These are phyloP conservation scores for Bucorvus abyssinicus DNA, from an alignment of 2,797 vertebrate species.

Conservation along the genomic window DNA sequence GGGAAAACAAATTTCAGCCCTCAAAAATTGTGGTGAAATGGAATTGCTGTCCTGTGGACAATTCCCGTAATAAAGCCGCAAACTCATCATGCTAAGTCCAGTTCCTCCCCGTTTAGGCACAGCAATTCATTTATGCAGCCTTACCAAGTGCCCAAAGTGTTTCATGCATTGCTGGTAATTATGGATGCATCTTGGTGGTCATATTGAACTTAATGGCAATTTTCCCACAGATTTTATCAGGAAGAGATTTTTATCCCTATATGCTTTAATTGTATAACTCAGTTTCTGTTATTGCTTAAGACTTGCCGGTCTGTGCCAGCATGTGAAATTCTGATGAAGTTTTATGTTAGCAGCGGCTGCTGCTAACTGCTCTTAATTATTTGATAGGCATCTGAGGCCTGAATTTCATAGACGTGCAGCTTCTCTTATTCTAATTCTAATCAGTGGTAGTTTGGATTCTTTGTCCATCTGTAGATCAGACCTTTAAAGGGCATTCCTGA, in stretches of 20 bases:
- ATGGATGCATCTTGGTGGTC: slow-evolving; percentile 36
- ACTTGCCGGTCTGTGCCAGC: slow-evolving; percentile 35
- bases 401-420: slow-evolving; percentile 42
- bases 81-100: not conserved
- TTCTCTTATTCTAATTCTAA: slow-evolving; percentile 35
- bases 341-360: not conserved
- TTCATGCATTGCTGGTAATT: slow-evolving; percentile 31
- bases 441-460: slow-evolving; percentile 42
- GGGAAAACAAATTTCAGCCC: not conserved
- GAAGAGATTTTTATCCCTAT: slow-evolving; percentile 34
- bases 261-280: slow-evolving; percentile 24
- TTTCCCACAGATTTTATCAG: slow-evolving; percentile 60
- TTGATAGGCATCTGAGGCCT: slow-evolving; percentile 62
- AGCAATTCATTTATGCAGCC: slow-evolving; percentile 17
- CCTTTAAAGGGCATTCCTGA: not conserved
- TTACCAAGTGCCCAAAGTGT: not conserved
- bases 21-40: not conserved
- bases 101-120: not conserved
- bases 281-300: slow-evolving; percentile 55
- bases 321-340: slow-evolving; percentile 58
- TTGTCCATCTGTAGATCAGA: slow-evolving; percentile 33
- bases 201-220: slow-evolving; percentile 39
- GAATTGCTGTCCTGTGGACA: not conserved
- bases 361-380: slow-evolving; percentile 68
- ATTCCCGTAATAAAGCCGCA: not conserved